phyloP scores from a whole-genome alignment of 2,888 invertebrate species.

The Sinotaia quadrata region DNA sequence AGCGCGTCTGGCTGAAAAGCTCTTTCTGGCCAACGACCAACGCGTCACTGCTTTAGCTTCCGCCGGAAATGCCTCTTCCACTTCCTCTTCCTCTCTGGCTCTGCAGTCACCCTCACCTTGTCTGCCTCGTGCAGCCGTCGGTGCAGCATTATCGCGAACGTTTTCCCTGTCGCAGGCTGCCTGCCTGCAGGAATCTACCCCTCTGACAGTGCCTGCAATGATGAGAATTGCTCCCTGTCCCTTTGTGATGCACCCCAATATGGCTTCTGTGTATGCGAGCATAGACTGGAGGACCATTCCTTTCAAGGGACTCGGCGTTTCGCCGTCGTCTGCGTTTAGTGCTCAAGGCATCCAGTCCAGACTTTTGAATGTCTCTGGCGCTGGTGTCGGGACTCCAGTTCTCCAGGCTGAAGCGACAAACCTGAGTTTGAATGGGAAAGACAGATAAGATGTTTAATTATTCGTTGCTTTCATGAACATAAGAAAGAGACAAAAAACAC shows the following conservation, averaged over 20 bases:
- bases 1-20: slow-evolving; percentile 13
- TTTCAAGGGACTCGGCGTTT: slow-evolving; percentile 12
- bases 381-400: neutral
- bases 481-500: too few species aligned
- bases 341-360: slow-evolving; percentile 4
- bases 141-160: slow-evolving; percentile 15
- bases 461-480: too few species aligned
- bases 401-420: neutral
- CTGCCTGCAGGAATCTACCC: neutral
- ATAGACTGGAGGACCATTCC: slow-evolving; percentile 10
- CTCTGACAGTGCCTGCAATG: neutral
- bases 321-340: slow-evolving; percentile 21
- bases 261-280: slow-evolving; percentile 3
- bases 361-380: neutral
- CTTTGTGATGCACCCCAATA: slow-evolving; percentile 19
- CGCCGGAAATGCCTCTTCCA: slow-evolving; percentile 10
- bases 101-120: slow-evolving; percentile 1
- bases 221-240: slow-evolving; percentile 7
- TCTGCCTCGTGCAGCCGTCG: slow-evolving; percentile 17
- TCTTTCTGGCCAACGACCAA: slow-evolving; percentile 20
- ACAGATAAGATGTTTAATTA: too few species aligned
- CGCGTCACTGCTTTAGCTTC: slow-evolving; percentile 19
- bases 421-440: neutral
- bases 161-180: slow-evolving; percentile 2
- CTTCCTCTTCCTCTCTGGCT: slow-evolving; percentile 8